Evolutionary conservation across 2,113 vertebrate species (phyloP).

Genomic region (Pycnonotus jocosus): DNA sequence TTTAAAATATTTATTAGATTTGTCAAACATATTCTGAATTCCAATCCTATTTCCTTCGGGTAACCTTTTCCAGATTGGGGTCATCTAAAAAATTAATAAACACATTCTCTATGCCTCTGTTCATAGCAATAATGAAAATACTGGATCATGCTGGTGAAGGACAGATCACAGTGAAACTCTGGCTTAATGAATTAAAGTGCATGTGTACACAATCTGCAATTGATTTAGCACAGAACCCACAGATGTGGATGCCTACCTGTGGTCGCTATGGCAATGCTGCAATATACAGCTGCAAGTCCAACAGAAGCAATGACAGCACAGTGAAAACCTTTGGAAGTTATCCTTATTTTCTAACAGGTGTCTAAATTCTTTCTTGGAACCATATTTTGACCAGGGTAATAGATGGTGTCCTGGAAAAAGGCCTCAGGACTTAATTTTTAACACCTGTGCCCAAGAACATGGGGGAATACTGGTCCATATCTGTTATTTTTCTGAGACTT

Average conservation of each 20-base stretch:
- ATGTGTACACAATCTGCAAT: neutral
- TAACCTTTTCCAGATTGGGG: neutral
- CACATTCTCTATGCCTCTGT: neutral
- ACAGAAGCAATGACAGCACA: neutral
- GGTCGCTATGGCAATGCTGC: rapidly evolving
- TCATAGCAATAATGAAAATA: neutral
- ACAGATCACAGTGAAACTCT: neutral
- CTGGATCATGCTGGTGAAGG: neutral
- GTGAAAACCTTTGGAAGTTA: neutral
- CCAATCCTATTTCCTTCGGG: neutral
- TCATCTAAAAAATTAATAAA: constrained; percentile 8
- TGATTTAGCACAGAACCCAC: neutral
- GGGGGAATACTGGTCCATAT: neutral
- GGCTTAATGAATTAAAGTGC: neutral
- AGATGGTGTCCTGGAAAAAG: neutral
- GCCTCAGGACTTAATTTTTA: neutral
- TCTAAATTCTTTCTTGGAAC: neutral
- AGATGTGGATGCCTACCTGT: neutral
- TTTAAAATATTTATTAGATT: neutral
- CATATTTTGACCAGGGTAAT: neutral
- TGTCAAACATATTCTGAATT: neutral
- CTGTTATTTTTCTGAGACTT: neutral
- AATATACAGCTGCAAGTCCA: rapidly evolving
- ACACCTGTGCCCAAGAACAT: neutral
- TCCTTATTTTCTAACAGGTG: neutral